phyloP scores from a whole-genome alignment of 2,797 vertebrate species.

The Pachyuromys duprasi region DNA sequence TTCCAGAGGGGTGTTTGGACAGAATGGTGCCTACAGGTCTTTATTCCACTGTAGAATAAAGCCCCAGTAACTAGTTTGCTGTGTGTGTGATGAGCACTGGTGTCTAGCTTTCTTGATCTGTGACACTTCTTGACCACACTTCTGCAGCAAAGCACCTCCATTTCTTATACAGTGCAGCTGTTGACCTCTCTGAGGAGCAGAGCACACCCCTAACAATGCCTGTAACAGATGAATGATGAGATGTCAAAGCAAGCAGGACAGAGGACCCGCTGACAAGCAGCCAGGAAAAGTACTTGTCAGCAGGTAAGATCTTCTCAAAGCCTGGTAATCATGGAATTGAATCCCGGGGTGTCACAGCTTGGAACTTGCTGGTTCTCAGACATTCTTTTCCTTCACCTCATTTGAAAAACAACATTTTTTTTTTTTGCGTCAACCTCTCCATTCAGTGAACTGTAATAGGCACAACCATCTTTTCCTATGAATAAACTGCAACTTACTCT shows the following conservation, averaged over 20 bases:
- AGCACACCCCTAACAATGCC: not conserved
- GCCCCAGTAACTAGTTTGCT: not conserved
- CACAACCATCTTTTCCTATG: not conserved
- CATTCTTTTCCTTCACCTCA: not conserved
- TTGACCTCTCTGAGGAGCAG: not conserved
- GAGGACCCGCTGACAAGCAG: not conserved
- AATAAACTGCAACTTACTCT: slow-evolving; percentile 29
- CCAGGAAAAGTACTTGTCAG: not conserved
- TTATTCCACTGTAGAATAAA: not conserved
- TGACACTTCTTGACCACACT: not conserved
- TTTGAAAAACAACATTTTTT: not conserved
- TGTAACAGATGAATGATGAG: not conserved
- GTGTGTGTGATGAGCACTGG: not conserved
- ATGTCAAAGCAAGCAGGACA: not conserved
- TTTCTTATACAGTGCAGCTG: not conserved
- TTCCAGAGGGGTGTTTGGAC: not conserved
- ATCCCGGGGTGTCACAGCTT: not conserved
- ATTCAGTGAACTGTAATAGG: slow-evolving; percentile 21
- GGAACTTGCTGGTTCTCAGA: not conserved
- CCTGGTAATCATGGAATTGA: not conserved
- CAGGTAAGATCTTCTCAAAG: not conserved
- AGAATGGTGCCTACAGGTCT: not conserved
- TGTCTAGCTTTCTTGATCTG: not conserved
- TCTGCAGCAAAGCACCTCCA: not conserved
- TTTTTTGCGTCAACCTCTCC: not conserved